Conservation (phyloP, 2,888 invertebrate species). For the Eulithis testata region DNA sequence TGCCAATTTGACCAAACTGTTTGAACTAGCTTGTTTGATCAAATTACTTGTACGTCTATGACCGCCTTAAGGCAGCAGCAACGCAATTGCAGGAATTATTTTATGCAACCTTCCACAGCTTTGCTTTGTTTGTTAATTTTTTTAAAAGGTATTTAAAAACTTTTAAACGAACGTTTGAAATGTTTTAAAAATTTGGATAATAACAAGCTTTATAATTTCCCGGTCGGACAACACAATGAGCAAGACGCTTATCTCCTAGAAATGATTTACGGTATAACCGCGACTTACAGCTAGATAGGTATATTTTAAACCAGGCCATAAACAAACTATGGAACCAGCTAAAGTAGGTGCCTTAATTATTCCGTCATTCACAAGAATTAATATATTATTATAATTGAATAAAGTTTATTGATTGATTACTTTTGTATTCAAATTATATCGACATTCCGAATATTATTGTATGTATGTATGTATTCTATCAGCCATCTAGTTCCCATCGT, state of each 20-base stretch:
- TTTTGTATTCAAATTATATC: conserved; percentile 5
- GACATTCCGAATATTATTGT: too few relatives aligned
- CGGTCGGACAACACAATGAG: conserved; percentile 54
- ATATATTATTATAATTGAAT: conserved; percentile 64
- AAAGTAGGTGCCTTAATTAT: conserved; percentile 69
- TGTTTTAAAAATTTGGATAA: conserved; percentile 26
- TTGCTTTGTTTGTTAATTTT: neutral
- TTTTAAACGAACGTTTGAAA: neutral
- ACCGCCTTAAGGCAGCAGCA: too few relatives aligned
- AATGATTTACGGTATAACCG: conserved; percentile 68
- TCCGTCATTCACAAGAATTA: conserved; percentile 61
- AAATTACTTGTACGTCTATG: too few relatives aligned
- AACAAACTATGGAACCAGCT: conserved; percentile 59
- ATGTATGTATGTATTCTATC: too few relatives aligned
- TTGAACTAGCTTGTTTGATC: too few relatives aligned
- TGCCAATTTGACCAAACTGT: too few relatives aligned
- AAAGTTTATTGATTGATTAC: conserved; percentile 61
- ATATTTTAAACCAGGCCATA: conserved; percentile 64
- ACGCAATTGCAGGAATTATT: too few relatives aligned
- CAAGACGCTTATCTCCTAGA: conserved; percentile 58
- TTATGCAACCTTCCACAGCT: neutral
- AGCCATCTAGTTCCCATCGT: too few relatives aligned
- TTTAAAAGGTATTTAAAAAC: neutral
- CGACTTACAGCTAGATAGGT: conserved; percentile 34
- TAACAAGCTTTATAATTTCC: conserved; percentile 45